Evolutionary conservation across 2,113 vertebrate genomes (phyloP).

Genomic region (Nymphicus hollandicus): DNA sequence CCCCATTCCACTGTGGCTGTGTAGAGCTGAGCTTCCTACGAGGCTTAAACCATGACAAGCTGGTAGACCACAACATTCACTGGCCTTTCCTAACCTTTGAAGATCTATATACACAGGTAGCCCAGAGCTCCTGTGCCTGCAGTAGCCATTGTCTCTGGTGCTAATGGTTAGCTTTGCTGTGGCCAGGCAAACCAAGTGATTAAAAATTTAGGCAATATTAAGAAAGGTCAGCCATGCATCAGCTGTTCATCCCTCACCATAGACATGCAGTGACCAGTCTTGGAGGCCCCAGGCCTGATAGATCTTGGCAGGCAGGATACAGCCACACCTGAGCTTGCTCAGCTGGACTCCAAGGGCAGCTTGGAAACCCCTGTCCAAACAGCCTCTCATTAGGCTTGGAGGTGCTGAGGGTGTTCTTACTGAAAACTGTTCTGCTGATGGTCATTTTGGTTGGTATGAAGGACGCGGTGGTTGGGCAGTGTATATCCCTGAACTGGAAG

Average conservation of each 20-base stretch:
- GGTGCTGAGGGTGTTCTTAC: not conserved
- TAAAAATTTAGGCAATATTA: slow-evolving; percentile 15
- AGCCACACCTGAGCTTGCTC: slow-evolving; percentile 26
- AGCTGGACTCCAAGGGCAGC: not conserved
- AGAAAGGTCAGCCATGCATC: not conserved
- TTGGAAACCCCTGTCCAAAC: not conserved
- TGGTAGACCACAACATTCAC: slow-evolving; percentile 6
- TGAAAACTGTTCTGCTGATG: not conserved
- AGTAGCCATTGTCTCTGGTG: not conserved
- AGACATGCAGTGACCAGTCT: not conserved
- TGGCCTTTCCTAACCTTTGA: not conserved
- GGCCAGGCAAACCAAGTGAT: not conserved
- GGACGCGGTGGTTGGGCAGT: not conserved
- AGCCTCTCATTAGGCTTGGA: not conserved
- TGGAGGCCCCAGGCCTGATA: not conserved
- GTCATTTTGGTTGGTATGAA: not conserved
- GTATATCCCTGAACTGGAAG: not conserved
- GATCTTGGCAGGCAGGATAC: slow-evolving; percentile 5
- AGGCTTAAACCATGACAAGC: not conserved
- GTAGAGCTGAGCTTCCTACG: not conserved
- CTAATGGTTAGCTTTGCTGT: slow-evolving; percentile 41
- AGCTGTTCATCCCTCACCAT: not conserved
- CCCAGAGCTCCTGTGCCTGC: not conserved
- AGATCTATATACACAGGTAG: not conserved
- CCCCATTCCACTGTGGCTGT: not conserved